phyloP scores from a whole-genome alignment of 2,113 vertebrate species.

The Zosterops lateralis region DNA sequence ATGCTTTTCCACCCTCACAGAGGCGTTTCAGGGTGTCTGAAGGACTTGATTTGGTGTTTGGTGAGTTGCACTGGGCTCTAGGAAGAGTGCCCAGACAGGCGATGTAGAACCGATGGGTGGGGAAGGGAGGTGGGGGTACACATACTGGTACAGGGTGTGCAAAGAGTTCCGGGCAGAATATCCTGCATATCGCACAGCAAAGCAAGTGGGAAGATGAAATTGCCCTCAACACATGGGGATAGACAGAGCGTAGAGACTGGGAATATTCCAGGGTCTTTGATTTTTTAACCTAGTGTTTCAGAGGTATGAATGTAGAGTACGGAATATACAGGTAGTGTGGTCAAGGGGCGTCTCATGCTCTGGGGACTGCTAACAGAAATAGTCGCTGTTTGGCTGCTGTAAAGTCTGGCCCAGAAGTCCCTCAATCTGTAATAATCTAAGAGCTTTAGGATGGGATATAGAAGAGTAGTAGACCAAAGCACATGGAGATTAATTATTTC shows the following conservation, averaged over 20 bases:
- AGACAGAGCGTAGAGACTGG: too few species aligned
- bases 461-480: neutral
- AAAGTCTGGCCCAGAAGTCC: neutral
- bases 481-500: neutral
- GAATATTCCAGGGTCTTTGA: neutral
- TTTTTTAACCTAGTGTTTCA: neutral
- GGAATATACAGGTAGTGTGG: too few species aligned
- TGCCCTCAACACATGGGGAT: too few species aligned
- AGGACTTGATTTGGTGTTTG: too few species aligned
- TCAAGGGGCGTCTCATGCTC: fast-evolving
- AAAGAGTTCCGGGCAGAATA: neutral
- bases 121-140: neutral
- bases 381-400: neutral
- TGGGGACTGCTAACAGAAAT: neutral
- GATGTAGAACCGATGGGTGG: fast-evolving
- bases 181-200: neutral
- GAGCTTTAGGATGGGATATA: neutral
- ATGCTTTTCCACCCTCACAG: neutral
- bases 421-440: neutral
- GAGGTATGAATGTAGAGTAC: neutral
- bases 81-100: fast-evolving
- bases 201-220: neutral
- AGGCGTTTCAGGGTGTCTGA: fast-evolving
- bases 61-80: neutral
- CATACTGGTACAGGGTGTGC: fast-evolving